Base-by-base conservation (phyloP, 2,797 vertebrate genomes). In the Myotis vivesi region DNA sequence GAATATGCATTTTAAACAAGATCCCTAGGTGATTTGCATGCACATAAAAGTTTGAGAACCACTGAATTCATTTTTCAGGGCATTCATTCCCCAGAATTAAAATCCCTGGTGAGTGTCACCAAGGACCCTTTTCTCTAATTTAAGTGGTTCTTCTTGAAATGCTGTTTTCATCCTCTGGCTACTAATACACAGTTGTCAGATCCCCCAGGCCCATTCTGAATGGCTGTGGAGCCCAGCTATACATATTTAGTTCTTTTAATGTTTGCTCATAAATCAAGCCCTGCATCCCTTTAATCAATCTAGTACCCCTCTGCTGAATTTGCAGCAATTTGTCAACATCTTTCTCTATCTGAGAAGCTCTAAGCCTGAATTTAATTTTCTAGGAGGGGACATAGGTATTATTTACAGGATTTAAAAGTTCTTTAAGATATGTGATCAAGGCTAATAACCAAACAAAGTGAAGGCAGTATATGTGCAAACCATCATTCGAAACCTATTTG, bases 211-310 rank as follows among this genome's bases (percentile, higher is more conserved):
- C 17, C 5, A 12, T 76, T 95, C 68, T 57, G 88, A 96, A 96
- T 91, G 22, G 16, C 83, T 91, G 68, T 87, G 83, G 88, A 91
- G 83, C 49, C 80, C 76, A 87, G 93, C 88, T 91, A 91, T 96
- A 93, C 96, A 97, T 97, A 97, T 96, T 97, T 97, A 97, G 96
- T 95, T 96, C 92, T 96, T 96, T 96, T 94, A 95, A 95, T 94
- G 96, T 96, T 94, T 96, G 36, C 93, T 95, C 94, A 87, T 97
- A 97, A 96, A 97, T 97, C 97, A 97, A 96, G 57, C 87, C 85
- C 66, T 95, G 64, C 86, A 83, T 90, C 86, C 53, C 44, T 66
- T 96, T 96, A 97, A 96, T 96, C 96, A 97, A 93, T 96, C 93
- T 73, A 95, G 88, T 88, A 96, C 90, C 76, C 96, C 91, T 96